Percentiles rank a stretch among this genome's conserved stretches.
These are phyloP conservation scores for Musca domestica DNA, from an alignment of 1,140 invertebrate genomes.

Conservation along the genomic window DNA sequence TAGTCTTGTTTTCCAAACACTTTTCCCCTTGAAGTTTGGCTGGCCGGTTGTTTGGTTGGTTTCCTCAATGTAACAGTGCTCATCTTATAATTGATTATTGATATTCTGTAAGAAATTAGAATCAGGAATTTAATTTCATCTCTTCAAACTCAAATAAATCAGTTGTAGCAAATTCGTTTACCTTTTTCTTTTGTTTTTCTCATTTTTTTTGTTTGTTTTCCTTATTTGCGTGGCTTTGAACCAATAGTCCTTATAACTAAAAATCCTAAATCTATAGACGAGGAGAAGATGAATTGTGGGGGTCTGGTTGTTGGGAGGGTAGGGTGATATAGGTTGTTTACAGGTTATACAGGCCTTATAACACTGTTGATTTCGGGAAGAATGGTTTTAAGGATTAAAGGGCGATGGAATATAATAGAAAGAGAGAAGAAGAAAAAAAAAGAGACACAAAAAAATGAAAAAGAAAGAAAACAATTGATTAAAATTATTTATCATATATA, in stretches of 20 bases:
- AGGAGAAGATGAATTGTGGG: background rate
- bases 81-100: too few species aligned
- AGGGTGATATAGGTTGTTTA: too few species aligned
- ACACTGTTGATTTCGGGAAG: background rate
- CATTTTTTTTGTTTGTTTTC: slow-evolving; percentile 16
- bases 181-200: background rate
- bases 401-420: background rate
- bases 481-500: too few species aligned
- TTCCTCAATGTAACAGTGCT: too few species aligned
- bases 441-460: background rate
- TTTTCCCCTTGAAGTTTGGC: background rate
- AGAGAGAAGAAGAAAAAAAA: too few species aligned
- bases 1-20: background rate
- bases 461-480: too few species aligned
- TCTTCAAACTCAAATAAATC: too few species aligned
- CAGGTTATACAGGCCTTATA: background rate
- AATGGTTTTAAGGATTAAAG: background rate
- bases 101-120: too few species aligned
- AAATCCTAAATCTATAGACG: background rate
- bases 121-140: too few species aligned
- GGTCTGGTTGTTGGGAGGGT: background rate
- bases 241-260: slow-evolving; percentile 1
- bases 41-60: background rate
- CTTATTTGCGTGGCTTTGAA: background rate
- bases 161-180: background rate